phyloP scores from a whole-genome alignment of 2,797 vertebrate genomes.

The Odontamblyopus lacepedii region DNA sequence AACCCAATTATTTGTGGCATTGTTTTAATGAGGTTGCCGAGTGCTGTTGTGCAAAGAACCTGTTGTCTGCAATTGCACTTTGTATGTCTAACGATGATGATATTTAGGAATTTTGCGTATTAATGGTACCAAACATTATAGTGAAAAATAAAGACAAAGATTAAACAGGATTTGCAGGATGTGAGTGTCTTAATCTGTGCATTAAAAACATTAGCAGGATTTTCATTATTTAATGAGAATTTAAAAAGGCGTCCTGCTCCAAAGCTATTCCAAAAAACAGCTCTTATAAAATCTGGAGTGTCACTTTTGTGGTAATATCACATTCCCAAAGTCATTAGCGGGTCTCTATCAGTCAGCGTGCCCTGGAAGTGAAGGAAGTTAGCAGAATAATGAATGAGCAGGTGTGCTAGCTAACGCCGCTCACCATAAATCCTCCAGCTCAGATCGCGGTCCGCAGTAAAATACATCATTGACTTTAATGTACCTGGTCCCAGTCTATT shows the following conservation, averaged over 20 bases:
- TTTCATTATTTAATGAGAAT: no score
- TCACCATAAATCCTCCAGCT: slow-evolving; percentile 65
- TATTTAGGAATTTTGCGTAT: no score
- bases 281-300: slow-evolving; percentile 36
- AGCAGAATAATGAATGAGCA: slow-evolving; percentile 67
- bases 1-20: no score
- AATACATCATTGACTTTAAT: slow-evolving; percentile 74
- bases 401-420: slow-evolving; percentile 34
- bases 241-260: slow-evolving; percentile 11
- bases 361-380: slow-evolving; percentile 59
- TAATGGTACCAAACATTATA: no score
- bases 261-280: slow-evolving; percentile 25
- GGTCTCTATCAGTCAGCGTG: slow-evolving; percentile 63
- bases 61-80: no score
- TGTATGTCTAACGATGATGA: no score
- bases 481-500: slow-evolving; percentile 61
- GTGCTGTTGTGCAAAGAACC: no score
- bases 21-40: no score
- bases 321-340: slow-evolving; percentile 65
- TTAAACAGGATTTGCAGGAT: no score
- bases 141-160: no score
- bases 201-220: neutral
- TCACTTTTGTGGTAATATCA: slow-evolving; percentile 38
- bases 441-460: slow-evolving; percentile 49
- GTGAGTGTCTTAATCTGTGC: neutral